phyloP scores from a whole-genome alignment of 2,797 vertebrate genomes.

The Hozukius guyotensis region DNA sequence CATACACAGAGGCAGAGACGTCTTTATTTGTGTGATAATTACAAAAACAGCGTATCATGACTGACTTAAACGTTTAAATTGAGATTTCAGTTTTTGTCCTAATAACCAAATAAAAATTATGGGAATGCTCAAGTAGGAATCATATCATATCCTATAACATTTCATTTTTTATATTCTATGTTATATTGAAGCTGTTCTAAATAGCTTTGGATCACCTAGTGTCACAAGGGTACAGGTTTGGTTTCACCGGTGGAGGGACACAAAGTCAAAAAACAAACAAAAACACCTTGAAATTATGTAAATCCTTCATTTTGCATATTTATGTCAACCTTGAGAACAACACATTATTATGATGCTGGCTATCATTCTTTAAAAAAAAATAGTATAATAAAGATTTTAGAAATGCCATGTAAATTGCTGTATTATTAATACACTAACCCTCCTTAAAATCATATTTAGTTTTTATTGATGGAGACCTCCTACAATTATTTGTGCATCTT shows the following conservation, averaged over 20 bases:
- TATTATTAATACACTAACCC: background rate
- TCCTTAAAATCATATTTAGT: background rate
- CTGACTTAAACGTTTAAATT: background rate
- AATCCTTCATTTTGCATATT: background rate
- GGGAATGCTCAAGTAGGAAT: background rate
- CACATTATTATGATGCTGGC: background rate
- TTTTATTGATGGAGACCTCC: background rate
- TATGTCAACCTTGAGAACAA: background rate
- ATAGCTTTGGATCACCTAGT: background rate
- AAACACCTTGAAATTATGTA: background rate
- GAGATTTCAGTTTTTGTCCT: background rate
- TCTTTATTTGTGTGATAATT: background rate
- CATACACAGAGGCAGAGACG: background rate
- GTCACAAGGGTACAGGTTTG: background rate
- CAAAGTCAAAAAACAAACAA: background rate
- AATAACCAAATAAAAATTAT: background rate
- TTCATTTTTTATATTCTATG: background rate
- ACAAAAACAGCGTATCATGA: background rate
- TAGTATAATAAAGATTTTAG: background rate
- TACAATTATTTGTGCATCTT: background rate
- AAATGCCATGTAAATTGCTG: background rate
- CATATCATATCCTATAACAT: background rate
- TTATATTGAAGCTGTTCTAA: background rate
- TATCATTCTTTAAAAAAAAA: background rate
- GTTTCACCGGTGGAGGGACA: background rate